A percentile compares a stretch with the other conserved stretches of the same genome.
Conservation (phyloP, 2,113 vertebrate genomes). For the Potamarius usumacintae region DNA sequence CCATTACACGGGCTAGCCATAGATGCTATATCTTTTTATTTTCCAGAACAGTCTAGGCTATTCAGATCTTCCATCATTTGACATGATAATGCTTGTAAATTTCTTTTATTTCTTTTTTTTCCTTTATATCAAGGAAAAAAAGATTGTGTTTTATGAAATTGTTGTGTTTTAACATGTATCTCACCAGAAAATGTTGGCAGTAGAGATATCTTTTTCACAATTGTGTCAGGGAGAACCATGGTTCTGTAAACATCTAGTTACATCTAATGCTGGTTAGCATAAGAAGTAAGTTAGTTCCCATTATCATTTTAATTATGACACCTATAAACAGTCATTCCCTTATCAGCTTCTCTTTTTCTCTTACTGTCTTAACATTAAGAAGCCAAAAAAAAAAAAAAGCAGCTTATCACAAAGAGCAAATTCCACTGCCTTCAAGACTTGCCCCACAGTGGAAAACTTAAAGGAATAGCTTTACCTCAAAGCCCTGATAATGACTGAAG, state of each 20-base stretch:
- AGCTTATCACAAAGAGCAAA: not conserved
- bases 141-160: too few relatives aligned
- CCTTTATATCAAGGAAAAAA: too few relatives aligned
- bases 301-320: not conserved
- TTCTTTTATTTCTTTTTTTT: too few relatives aligned
- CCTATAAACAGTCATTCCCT: not conserved
- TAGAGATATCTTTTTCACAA: not conserved
- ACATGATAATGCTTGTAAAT: too few relatives aligned
- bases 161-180: too few relatives aligned
- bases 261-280: not conserved
- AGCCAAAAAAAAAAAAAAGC: not conserved
- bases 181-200: too few relatives aligned
- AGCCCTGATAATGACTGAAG: not conserved
- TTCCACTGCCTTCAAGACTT: not conserved
- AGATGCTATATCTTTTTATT: too few relatives aligned
- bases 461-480: not conserved
- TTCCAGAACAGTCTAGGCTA: too few relatives aligned
- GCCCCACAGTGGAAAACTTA: not conserved
- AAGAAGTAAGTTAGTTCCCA: not conserved
- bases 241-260: not conserved
- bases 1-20: too few relatives aligned
- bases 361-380: not conserved
- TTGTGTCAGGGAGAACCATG: not conserved
- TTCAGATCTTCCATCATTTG: too few relatives aligned
- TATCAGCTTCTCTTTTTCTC: constrained; percentile 6